Base-by-base conservation (phyloP, 35 echinoderm and acorn worm genomes). In the Ophioderma brevispina region DNA sequence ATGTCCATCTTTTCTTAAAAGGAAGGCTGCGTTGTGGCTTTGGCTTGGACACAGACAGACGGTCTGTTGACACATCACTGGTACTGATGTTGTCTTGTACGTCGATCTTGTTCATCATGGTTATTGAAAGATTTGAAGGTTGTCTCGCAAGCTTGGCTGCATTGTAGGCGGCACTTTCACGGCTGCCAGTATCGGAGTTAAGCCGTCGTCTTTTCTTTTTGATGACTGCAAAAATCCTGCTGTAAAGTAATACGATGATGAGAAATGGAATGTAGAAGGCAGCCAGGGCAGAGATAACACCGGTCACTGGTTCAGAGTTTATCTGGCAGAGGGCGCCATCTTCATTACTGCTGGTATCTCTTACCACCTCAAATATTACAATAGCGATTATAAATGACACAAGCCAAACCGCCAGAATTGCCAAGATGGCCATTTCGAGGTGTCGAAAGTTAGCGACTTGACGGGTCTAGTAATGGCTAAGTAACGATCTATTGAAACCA, bases 401-500 rank as follows among this genome's bases (percentile, higher is more conserved):
- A 38, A 85, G 17, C 96, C 96, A 98, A 35, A 84, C 92, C 3
- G 87, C 30, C 15, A 82, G 43, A 18, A 98, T 98, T 8, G 82
- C 49, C 0, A 78, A 21, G 31, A 91, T 37, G 10, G 86, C 92
- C 38, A 86, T 94, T 0, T 39, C 32, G 28, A 84, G 39, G 19
- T 80, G 93, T 35, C 94, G 81, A 35, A 80, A 89, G 1, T 85
- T 34, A 25, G 91, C 80, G 91, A 96, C 82, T 77, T 79, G 33
- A 96, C 78, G 0, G 94, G 94, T 33, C 52, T 33, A 10, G 94
- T 92, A 21, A 96, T 88, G 41, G 94, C 94, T 30, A 84, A 76
- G 79, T 81, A 96, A 38, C 94, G 75, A 43, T 96, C 94, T 35
- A 96, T 75, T 13, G 94, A 93, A 25, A 96, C 90, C 8, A 85